Base-by-base conservation (phyloP, 2,113 vertebrate genomes). In the Agapornis roseicollis region DNA sequence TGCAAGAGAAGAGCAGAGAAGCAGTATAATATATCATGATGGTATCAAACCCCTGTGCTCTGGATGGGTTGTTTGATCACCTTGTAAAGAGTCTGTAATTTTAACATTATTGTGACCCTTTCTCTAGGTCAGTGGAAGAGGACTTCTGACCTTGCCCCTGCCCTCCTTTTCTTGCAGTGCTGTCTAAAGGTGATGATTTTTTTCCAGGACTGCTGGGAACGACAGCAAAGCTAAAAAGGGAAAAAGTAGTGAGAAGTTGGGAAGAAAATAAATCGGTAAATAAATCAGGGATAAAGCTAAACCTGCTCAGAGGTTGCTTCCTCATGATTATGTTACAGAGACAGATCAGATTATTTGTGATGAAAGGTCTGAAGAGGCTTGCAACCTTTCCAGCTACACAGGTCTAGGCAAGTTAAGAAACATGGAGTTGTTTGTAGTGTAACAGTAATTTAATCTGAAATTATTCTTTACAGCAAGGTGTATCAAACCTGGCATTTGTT, bases 51-150 rank as follows among this genome's bases (percentile, higher is more conserved):
- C 35, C 73, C 66, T 81, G 60, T 66, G 49, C 61, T 69, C 46
- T 55, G 41, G 33, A 79, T 70, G n/a, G n/a, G n/a, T 85, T 90
- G 52, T 95, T 68, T 93, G 90, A 96, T 92, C 60, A 90, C n/a
- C 28, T 80, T 88, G 90, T 84, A 79, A 91, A 89, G 46, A 19
- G 76, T 25, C 12, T 65, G 44, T 64, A 91, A 58, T 70, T 89
- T 92, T 93, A 87, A 81, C 23, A 27, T 91, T 88, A 69, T 69
- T 93, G 35, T 70, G 39, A 78, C 24, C n/a, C 17, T 66, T 88
- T 78, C 56, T 83, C 9, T 71, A 81, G 85, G 65, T 80, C 77
- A 83, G 86, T 83, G n/a, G 56, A 95, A 80, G n/a, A 70, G 23
- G 41, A 85, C 50, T 68, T 80, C 35, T 66, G 31, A 82, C 71